These are phyloP conservation scores for Listrodromus nycthemerus DNA, from an alignment of 2,888 invertebrate species.

Conservation along the genomic window DNA sequence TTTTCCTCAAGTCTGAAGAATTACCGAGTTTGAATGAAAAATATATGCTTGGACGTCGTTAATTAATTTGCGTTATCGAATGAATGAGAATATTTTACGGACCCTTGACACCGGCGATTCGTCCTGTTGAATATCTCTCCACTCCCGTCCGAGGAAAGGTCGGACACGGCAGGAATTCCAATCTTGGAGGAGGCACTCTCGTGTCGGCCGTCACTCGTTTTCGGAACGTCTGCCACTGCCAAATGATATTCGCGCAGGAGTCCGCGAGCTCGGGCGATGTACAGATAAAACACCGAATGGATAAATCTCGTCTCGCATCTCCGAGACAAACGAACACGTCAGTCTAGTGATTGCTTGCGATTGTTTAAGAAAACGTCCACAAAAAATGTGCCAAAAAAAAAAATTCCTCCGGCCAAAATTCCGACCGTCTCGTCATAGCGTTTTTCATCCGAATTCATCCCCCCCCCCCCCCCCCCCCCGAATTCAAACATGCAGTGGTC, in stretches of 20 bases:
- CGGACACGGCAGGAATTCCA: conserved; percentile 58
- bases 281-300: conserved; percentile 45
- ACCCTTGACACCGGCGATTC: conserved; percentile 34
- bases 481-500: conserved; percentile 10
- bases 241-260: conserved; percentile 15
- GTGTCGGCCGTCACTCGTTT: conserved; percentile 24
- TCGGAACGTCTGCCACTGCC: conserved; percentile 35
- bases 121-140: conserved; percentile 36
- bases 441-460: conserved; percentile 6
- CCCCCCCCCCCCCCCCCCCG: conserved; percentile 1
- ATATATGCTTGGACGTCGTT: conserved; percentile 41
- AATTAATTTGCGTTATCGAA: conserved; percentile 39
- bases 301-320: conserved; percentile 46
- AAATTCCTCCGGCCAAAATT: not conserved
- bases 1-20: not conserved
- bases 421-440: not conserved
- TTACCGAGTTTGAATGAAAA: conserved; percentile 20
- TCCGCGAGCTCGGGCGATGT: conserved; percentile 18
- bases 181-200: conserved; percentile 19
- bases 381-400: conserved; percentile 4
- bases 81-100: conserved; percentile 48
- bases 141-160: conserved; percentile 43
- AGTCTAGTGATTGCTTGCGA: conserved; percentile 9
- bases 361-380: conserved; percentile 44
- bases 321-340: conserved; percentile 22